Evolutionary conservation across 2,113 vertebrate species (phyloP).

Genomic region (Saccopteryx leptura): DNA sequence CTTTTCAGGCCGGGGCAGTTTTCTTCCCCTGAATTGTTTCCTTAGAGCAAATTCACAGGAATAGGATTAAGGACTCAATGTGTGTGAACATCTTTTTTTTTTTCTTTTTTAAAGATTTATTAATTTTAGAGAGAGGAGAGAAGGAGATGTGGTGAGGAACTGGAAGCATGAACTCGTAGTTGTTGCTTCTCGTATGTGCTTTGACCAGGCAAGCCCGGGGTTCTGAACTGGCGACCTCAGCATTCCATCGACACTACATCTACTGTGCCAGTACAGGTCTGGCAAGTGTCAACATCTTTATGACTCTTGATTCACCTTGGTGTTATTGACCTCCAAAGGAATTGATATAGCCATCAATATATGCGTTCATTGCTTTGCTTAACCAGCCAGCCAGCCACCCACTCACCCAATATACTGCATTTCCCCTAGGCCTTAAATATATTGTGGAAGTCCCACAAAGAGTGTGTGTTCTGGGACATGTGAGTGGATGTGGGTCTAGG

Average conservation of each 20-base stretch:
- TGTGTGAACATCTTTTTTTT: background rate
- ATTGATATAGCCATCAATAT: background rate
- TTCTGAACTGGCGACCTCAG: too few relatives aligned
- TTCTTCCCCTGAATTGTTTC: slow-evolving; percentile 11
- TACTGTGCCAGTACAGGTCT: too few relatives aligned
- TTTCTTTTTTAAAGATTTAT: too few relatives aligned
- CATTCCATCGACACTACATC: too few relatives aligned
- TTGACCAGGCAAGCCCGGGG: too few relatives aligned
- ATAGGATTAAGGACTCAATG: background rate
- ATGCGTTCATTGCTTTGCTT: background rate
- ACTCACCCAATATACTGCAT: background rate
- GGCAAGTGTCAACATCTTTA: background rate
- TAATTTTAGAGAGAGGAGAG: too few relatives aligned
- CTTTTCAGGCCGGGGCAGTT: background rate
- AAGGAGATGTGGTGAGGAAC: too few relatives aligned
- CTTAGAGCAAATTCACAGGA: background rate
- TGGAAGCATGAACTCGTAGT: too few relatives aligned
- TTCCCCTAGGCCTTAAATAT: background rate
- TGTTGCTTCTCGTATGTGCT: too few relatives aligned
- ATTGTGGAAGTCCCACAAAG: background rate
- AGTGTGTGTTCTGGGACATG: background rate
- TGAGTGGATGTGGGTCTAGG: background rate
- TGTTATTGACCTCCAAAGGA: background rate
- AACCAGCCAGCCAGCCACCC: background rate
- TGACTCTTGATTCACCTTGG: background rate